Percentiles rank a stretch among this genome's conserved stretches.
These are phyloP conservation scores for Pseudomyrmex flavicornis DNA, from an alignment of 1,140 invertebrate genomes.

Conservation along the genomic window DNA sequence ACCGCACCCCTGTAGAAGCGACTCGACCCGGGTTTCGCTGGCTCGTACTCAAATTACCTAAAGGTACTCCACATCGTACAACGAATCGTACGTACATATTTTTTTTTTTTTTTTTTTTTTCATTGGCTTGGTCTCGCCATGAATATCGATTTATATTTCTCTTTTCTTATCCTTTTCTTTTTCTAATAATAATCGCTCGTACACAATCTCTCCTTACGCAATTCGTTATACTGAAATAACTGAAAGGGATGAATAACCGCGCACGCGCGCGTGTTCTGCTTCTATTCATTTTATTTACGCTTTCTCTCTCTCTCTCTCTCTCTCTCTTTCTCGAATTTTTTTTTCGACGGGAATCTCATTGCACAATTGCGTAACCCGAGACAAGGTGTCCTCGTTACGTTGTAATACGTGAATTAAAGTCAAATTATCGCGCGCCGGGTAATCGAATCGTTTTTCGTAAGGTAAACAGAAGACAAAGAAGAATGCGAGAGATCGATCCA, in stretches of 20 bases:
- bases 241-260: no score
- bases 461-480: constrained; percentile 45
- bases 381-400: not conserved
- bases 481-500: constrained; percentile 38
- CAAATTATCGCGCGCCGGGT: constrained; percentile 38
- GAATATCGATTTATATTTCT: constrained; percentile 5
- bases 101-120: constrained; percentile 47
- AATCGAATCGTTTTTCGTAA: constrained; percentile 45
- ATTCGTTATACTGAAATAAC: no score
- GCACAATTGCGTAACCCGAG: constrained; percentile 21
- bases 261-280: no score
- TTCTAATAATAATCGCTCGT: no score
- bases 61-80: constrained; percentile 46
- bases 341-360: not conserved
- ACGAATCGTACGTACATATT: not conserved
- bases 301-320: not conserved
- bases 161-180: no score
- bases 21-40: constrained; percentile 39
- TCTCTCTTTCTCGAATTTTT: not conserved
- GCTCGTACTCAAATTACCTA: constrained; percentile 56
- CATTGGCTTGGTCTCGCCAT: constrained; percentile 13
- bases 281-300: not conserved
- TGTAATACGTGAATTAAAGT: constrained; percentile 43
- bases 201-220: no score
- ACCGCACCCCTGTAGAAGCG: constrained; percentile 48